phyloP scores from a whole-genome alignment of 2,113 vertebrate species.

The Thermophis baileyi region DNA sequence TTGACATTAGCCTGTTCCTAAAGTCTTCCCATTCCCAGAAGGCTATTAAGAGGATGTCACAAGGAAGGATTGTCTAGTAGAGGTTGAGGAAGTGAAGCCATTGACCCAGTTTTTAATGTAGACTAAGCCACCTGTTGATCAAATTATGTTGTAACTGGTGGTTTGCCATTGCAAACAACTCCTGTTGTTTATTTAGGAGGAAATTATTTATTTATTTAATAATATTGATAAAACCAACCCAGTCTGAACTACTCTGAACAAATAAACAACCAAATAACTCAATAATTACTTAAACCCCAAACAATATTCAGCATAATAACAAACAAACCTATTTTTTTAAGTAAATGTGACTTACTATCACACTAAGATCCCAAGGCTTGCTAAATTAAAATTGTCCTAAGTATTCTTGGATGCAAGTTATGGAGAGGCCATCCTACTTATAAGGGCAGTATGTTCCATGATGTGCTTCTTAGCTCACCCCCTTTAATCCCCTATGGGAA shows the following conservation, averaged over 20 bases:
- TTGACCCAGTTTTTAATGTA: not conserved
- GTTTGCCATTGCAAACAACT: not conserved
- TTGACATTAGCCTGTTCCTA: not conserved
- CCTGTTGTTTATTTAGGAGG: not conserved
- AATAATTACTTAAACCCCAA: not conserved
- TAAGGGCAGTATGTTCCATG: not conserved
- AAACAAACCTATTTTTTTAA: not conserved
- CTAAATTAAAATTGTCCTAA: not conserved
- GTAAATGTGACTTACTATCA: not conserved
- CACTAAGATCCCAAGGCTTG: not conserved
- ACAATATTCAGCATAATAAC: not conserved
- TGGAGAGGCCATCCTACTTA: not conserved
- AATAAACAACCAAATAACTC: not conserved
- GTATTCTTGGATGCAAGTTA: not conserved
- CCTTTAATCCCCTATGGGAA: not conserved
- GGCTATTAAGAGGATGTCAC: not conserved
- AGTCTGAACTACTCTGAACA: not conserved
- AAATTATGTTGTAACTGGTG: not conserved
- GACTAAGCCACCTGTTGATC: not conserved
- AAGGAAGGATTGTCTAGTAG: not conserved
- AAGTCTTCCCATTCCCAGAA: not conserved
- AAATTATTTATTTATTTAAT: not conserved
- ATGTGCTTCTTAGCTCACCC: not conserved
- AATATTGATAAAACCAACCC: not conserved
- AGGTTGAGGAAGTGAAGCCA: not conserved